phyloP scores from a whole-genome alignment of 2,797 vertebrate genomes.

The Clangula hyemalis region DNA sequence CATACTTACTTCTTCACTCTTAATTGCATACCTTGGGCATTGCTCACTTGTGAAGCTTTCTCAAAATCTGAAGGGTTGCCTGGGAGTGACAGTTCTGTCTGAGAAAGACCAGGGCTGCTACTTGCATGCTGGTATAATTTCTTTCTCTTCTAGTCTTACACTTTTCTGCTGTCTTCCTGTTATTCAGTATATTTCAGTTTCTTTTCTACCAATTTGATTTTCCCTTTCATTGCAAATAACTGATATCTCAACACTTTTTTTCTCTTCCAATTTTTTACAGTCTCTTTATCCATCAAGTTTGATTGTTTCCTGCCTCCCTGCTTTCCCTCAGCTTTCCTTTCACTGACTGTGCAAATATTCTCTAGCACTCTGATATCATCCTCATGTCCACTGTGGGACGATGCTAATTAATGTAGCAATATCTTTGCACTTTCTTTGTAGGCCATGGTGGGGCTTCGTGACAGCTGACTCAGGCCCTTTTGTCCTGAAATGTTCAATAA shows the following conservation, averaged over 20 bases:
- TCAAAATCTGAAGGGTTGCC: neutral
- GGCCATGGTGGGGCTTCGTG: neutral
- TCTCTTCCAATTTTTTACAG: neutral
- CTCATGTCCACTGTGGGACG: rapidly evolving
- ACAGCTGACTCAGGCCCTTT: neutral
- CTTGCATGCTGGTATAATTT: neutral
- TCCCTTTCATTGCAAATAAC: neutral
- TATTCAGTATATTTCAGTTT: neutral
- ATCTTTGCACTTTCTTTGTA: neutral
- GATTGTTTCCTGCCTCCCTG: constrained; percentile 21
- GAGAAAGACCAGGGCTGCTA: neutral
- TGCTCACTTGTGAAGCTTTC: neutral
- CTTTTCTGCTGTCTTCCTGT: neutral
- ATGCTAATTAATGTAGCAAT: neutral
- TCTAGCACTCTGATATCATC: neutral
- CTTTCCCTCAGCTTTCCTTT: constrained; percentile 2
- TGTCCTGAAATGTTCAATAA: neutral
- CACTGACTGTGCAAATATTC: neutral
- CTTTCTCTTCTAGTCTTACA: neutral
- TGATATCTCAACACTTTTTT: neutral
- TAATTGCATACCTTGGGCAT: neutral
- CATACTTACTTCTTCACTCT: neutral
- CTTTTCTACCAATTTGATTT: constrained; percentile 10
- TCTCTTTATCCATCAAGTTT: neutral
- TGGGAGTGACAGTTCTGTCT: neutral